phyloP scores from a whole-genome alignment of 2,797 vertebrate genomes.

The Acrocephalus scirpaceus region DNA sequence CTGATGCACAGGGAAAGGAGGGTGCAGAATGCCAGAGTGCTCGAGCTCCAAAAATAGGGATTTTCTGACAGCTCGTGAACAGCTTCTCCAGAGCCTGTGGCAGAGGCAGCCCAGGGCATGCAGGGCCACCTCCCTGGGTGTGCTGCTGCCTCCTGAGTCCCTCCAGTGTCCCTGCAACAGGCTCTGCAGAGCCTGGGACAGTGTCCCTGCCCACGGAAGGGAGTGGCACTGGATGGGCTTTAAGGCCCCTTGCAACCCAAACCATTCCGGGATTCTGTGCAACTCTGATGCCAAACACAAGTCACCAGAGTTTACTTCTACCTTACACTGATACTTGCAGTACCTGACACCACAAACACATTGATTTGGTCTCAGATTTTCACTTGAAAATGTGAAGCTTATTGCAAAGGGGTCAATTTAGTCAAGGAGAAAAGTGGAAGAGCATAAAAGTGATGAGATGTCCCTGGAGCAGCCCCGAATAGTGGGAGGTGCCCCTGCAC shows the following conservation, averaged over 20 bases:
- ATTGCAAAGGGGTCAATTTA: background rate
- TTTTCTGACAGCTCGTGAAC: constrained; percentile 32
- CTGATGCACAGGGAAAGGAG: background rate
- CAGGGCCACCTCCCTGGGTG: background rate
- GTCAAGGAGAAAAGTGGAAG: background rate
- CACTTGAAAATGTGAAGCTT: background rate
- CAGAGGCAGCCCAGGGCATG: background rate
- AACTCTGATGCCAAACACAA: background rate
- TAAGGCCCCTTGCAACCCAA: background rate
- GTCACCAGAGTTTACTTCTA: background rate
- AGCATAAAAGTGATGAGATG: background rate
- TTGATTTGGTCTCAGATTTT: background rate
- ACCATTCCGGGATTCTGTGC: background rate
- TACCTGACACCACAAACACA: background rate
- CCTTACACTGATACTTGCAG: background rate
- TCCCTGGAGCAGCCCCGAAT: background rate
- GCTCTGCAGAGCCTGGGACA: background rate
- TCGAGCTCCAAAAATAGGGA: constrained; percentile 11
- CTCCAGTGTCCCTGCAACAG: background rate
- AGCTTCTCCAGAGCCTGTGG: background rate
- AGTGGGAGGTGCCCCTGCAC: background rate
- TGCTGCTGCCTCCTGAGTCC: background rate
- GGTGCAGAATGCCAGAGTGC: background rate
- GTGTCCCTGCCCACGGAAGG: background rate
- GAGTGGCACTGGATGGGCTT: background rate